These are phyloP conservation scores for Drosophila histrio DNA, from an alignment of 2,888 invertebrate genomes.

Conservation along the genomic window DNA sequence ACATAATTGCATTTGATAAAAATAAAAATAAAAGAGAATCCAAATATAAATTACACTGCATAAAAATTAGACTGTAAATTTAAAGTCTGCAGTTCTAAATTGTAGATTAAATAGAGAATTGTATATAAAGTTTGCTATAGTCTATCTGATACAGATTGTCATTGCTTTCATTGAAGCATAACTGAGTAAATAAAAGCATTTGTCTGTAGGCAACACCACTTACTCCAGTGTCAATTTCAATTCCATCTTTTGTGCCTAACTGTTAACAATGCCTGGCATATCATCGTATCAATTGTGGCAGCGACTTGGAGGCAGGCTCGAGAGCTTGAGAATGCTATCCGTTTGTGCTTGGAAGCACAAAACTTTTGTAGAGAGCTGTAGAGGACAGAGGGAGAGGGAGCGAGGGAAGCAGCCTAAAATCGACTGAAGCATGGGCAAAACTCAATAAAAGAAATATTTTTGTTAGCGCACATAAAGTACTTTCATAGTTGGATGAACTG, in stretches of 20 bases:
- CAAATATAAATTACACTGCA: background rate
- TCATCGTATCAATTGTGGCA: slow-evolving; percentile 60
- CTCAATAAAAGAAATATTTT: slow-evolving; percentile 79
- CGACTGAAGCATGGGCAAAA: slow-evolving; percentile 53
- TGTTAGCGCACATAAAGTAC: slow-evolving; percentile 78
- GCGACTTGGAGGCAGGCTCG: slow-evolving; percentile 36
- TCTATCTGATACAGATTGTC: background rate
- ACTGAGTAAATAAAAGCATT: slow-evolving; percentile 53
- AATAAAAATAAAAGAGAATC: background rate
- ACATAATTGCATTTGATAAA: slow-evolving; percentile 51
- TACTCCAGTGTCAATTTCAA: slow-evolving; percentile 30
- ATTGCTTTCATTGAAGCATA: background rate
- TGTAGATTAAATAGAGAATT: background rate
- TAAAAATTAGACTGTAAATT: slow-evolving; percentile 10
- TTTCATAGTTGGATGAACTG: slow-evolving; percentile 75
- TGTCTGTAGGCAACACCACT: slow-evolving; percentile 24
- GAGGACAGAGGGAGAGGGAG: slow-evolving; percentile 7
- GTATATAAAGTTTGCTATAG: background rate
- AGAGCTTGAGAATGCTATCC: slow-evolving; percentile 6
- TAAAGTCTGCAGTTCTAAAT: background rate
- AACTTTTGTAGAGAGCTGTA: slow-evolving; percentile 48
- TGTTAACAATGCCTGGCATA: slow-evolving; percentile 59
- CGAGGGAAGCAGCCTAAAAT: slow-evolving; percentile 52
- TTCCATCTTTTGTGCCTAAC: slow-evolving; percentile 45
- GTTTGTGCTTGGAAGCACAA: slow-evolving; percentile 35